phyloP scores from a whole-genome alignment of 2,113 vertebrate species.

The Laticauda colubrina region DNA sequence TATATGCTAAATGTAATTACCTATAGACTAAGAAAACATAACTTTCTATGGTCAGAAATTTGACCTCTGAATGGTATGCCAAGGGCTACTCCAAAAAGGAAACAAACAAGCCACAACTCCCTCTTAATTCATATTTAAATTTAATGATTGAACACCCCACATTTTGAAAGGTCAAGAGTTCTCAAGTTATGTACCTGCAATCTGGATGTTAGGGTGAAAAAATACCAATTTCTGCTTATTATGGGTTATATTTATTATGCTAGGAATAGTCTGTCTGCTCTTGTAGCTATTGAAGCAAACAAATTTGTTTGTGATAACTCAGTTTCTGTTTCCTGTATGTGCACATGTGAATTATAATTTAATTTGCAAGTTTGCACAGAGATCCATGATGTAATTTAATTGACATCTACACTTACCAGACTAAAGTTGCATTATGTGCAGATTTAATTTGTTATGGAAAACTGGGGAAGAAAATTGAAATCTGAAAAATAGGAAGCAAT shows the following conservation, averaged over 20 bases:
- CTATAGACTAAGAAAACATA: not conserved
- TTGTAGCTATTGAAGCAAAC: not conserved
- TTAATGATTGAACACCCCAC: not conserved
- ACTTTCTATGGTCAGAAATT: not conserved
- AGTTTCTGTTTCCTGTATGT: not conserved
- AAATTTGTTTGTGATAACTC: not conserved
- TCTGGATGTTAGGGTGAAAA: not conserved
- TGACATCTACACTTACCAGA: not conserved
- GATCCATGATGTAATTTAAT: not conserved
- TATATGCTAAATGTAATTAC: not conserved
- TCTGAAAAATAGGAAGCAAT: not conserved
- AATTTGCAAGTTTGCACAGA: not conserved
- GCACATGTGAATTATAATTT: not conserved
- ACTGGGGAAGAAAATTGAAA: not conserved
- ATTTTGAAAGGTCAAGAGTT: not conserved
- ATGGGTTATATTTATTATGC: not conserved
- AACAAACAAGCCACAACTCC: not conserved
- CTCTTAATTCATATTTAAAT: not conserved
- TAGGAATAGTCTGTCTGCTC: not conserved
- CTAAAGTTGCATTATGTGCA: not conserved
- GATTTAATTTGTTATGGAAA: not conserved
- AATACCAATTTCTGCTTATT: not conserved
- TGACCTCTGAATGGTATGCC: not conserved
- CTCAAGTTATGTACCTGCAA: not conserved
- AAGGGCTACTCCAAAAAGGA: not conserved